Evolutionary conservation across 1,140 invertebrate species (phyloP).

Genomic region (Apolygus lucorum): DNA sequence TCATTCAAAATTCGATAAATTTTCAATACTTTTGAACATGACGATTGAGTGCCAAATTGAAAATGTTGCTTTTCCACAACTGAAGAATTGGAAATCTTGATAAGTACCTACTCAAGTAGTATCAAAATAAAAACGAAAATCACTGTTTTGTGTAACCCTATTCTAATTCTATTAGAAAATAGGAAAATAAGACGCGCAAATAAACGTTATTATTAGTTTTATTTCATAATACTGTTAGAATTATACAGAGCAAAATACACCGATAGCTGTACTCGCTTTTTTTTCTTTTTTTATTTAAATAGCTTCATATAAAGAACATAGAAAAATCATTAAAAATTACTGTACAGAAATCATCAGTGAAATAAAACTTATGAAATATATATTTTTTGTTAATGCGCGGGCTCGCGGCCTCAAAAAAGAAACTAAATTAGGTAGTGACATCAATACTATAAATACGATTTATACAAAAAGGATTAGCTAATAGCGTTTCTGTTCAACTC

Average conservation of each 20-base stretch:
- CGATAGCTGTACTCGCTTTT: conserved; percentile 18
- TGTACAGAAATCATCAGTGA: conserved; percentile 22
- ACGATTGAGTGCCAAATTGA: too few species aligned
- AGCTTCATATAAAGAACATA: conserved; percentile 9
- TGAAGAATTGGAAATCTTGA: too few species aligned
- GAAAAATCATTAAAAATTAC: conserved; percentile 15
- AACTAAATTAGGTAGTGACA: conserved; percentile 6
- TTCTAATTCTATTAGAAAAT: too few species aligned
- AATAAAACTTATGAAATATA: conserved; percentile 15
- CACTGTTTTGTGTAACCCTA: too few species aligned
- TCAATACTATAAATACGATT: conserved; percentile 5
- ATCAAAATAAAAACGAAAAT: too few species aligned
- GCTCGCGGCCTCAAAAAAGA: not conserved
- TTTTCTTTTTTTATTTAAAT: conserved; percentile 11
- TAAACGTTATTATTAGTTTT: conserved; percentile 27
- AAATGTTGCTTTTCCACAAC: too few species aligned
- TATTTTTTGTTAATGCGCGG: not conserved
- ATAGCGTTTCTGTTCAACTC: conserved; percentile 22
- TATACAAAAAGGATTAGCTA: conserved; percentile 19
- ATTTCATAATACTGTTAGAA: conserved; percentile 29
- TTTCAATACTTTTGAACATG: too few species aligned
- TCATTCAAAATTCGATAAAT: too few species aligned
- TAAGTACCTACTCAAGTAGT: too few species aligned
- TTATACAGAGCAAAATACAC: conserved; percentile 28
- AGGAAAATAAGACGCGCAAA: not conserved